Evolutionary conservation across 1,140 invertebrate species (phyloP), one percentile per base, ranked within the genome.

Genomic region (Hypothenemus hampei): DNA sequence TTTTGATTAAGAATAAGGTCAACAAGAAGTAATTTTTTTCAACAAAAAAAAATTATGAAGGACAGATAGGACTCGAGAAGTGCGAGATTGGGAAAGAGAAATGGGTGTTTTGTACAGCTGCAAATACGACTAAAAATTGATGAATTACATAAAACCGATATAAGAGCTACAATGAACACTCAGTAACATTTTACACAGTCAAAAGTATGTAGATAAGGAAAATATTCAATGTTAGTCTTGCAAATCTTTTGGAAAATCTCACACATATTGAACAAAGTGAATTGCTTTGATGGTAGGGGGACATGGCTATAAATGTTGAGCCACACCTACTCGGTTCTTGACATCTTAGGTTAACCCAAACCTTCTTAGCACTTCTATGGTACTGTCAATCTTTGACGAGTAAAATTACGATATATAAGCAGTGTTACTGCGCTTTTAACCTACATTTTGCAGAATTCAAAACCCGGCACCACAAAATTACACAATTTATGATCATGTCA

Each of bases 351-450:
- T 39, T 23, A 37, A 20, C 19, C 29, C 13, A n/a, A 51, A 51
- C 39, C 35, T 39, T 48, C 15, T 15, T 15, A n/a, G 18, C 37
- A n/a, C n/a, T n/a, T n/a, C n/a, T n/a, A n/a, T n/a, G n/a, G 33
- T 48, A 48, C 21, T 50, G 35, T 40, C 48, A 50, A 40, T 51
- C 48, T 53, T 40, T 53, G 39, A 53, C 50, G 23, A 33, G 20
- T 11, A 41, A 43, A 51, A 53, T 37, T 40, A 44, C 33, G 18
- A 21, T 19, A 41, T 51, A 53, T 39, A 39, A 51, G 50, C 50
- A 41, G 37, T 18, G 24, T 44, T 44, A 43, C 29, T 21, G 37
- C 37, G 19, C 23, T 13, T 13, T 11, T 43, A 53, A 35, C 29
- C 50, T 20, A 36, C 24, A 20, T 16, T 26, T 23, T 23, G n/a